Conservation (phyloP, 1,140 invertebrate species). For the Stegodyphus mimosarum region DNA sequence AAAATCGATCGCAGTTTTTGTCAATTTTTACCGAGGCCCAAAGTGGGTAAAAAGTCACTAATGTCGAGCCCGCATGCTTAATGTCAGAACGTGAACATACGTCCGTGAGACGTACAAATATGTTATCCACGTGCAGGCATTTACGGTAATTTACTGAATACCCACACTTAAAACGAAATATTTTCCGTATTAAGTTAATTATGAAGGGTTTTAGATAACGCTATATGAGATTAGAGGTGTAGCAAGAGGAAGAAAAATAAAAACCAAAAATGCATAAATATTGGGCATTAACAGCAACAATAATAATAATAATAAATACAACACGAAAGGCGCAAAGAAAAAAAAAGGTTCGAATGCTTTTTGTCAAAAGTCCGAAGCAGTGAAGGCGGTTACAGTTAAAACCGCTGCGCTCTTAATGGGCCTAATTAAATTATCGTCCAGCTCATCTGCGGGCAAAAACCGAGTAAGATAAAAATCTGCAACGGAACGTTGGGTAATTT, state of each 20-base stretch:
- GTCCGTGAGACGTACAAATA: constrained; percentile 28
- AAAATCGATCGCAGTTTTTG: constrained; percentile 52
- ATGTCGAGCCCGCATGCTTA: constrained; percentile 37
- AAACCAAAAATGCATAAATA: constrained; percentile 39
- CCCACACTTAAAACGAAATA: constrained; percentile 47
- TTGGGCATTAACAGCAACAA: not conserved
- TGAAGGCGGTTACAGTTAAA: constrained; percentile 52
- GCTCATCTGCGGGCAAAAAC: constrained; percentile 56
- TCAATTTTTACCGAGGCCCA: not conserved
- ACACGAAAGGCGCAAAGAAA: constrained; percentile 3
- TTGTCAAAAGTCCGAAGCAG: constrained; percentile 54
- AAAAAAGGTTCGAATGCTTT: constrained; percentile 53
- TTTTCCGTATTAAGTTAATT: constrained; percentile 59
- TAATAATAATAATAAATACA: constrained; percentile 43
- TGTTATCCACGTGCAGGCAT: not conserved
- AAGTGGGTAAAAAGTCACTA: constrained; percentile 25
- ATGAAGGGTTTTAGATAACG: constrained; percentile 42
- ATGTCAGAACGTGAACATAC: constrained; percentile 19
- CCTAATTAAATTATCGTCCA: constrained; percentile 57
- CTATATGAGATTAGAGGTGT: constrained; percentile 46
- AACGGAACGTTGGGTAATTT: constrained; percentile 35
- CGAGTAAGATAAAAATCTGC: constrained; percentile 52
- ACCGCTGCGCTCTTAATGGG: constrained; percentile 41
- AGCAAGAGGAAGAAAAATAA: constrained; percentile 10
- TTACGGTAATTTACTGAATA: constrained; percentile 28